Evolutionary conservation across 2,888 invertebrate genomes (phyloP).

Genomic region (Lochmaea crataegi): DNA sequence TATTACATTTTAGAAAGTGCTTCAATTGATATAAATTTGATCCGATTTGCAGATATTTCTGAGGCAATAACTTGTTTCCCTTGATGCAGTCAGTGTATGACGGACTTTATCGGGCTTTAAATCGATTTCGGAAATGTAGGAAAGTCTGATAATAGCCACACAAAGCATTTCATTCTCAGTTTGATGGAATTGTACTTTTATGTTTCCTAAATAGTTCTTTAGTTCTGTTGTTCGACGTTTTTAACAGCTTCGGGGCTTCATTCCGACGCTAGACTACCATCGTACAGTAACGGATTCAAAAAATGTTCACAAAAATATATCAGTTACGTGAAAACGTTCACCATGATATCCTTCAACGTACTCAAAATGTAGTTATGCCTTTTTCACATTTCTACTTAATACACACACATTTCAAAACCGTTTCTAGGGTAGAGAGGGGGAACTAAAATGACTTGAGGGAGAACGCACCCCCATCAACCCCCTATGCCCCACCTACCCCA

Average conservation of each 20-base stretch:
- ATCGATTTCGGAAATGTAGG: background rate
- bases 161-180: background rate
- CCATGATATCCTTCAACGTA: no score
- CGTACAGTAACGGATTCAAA: background rate
- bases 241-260: background rate
- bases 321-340: no score
- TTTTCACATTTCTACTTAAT: no score
- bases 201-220: conserved; percentile 3
- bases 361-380: no score
- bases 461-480: no score
- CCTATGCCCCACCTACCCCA: no score
- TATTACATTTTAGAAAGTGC: no score
- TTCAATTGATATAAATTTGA: background rate
- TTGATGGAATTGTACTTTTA: conserved; percentile 3
- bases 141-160: conserved; percentile 1
- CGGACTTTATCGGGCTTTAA: background rate
- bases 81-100: no score
- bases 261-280: background rate
- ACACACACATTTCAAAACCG: no score
- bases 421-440: no score
- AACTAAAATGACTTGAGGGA: no score
- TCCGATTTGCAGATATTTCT: background rate
- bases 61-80: background rate
- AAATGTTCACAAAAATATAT: background rate
- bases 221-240: background rate